These are phyloP conservation scores for Cynoglossus semilaevis DNA, from an alignment of 2,113 vertebrate genomes.

Conservation along the genomic window DNA sequence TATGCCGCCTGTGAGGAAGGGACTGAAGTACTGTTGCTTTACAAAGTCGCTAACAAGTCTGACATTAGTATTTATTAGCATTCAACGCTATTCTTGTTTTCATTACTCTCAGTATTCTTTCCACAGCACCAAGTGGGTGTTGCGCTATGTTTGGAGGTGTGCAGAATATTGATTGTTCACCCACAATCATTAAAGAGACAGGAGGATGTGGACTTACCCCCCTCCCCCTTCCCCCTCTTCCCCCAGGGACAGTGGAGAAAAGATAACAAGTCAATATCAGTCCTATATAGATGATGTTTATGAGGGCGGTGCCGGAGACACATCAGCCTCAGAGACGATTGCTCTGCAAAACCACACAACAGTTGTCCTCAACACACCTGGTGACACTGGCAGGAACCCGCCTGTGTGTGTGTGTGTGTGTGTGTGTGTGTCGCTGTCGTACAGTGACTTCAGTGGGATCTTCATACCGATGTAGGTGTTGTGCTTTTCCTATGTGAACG, in stretches of 20 bases:
- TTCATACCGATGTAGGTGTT: constrained; percentile 28
- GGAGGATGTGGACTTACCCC: constrained; percentile 49
- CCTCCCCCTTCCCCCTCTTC: no score
- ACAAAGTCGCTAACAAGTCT: constrained; percentile 14
- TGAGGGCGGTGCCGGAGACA: constrained; percentile 49
- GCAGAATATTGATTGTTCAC: constrained; percentile 68
- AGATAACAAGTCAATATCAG: constrained; percentile 50
- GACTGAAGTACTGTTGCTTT: neutral
- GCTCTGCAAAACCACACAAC: constrained; percentile 35
- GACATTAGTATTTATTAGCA: constrained; percentile 3
- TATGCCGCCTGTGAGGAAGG: neutral
- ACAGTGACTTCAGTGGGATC: constrained; percentile 43
- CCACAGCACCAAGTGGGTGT: constrained; percentile 51
- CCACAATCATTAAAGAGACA: constrained; percentile 68
- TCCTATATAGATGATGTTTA: constrained; percentile 55
- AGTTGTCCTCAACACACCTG: constrained; percentile 45
- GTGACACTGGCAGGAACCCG: constrained; percentile 27
- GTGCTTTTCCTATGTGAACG: constrained; percentile 52
- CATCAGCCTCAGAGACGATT: constrained; percentile 47
- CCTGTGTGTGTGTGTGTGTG: constrained; percentile 4
- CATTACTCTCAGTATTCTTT: constrained; percentile 37
- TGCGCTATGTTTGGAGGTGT: constrained; percentile 67
- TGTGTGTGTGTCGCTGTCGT: constrained; percentile 4
- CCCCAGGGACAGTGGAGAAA: constrained; percentile 59
- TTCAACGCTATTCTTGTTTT: constrained; percentile 2